Conservation (phyloP, 2,797 vertebrate species). For the Phrynocephalus vlangalii region DNA sequence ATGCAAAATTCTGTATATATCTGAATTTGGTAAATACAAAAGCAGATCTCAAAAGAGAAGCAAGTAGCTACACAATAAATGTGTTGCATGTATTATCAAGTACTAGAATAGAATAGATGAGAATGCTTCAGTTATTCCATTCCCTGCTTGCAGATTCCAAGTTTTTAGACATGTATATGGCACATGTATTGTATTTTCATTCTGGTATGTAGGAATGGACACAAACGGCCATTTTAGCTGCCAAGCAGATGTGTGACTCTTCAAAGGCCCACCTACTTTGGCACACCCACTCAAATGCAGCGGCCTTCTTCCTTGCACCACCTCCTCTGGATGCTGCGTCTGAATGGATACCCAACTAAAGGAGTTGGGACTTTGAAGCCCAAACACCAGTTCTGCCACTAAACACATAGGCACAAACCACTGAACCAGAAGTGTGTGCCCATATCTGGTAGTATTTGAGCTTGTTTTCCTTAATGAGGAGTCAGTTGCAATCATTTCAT, state of each 20-base stretch:
- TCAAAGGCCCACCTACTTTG: too few relatives aligned
- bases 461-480: not conserved
- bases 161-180: not conserved
- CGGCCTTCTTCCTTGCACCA: too few relatives aligned
- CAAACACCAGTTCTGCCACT: too few relatives aligned
- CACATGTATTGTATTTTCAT: not conserved
- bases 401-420: too few relatives aligned
- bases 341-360: too few relatives aligned
- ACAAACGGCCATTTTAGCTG: not conserved
- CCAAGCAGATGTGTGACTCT: too few relatives aligned
- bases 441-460: too few relatives aligned
- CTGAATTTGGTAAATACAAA: not conserved
- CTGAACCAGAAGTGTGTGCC: too few relatives aligned
- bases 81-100: not conserved
- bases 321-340: too few relatives aligned
- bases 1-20: not conserved
- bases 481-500: not conserved
- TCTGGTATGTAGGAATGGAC: not conserved
- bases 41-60: not conserved
- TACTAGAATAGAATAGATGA: too few relatives aligned
- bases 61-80: not conserved
- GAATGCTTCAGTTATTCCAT: not conserved
- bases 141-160: not conserved
- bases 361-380: too few relatives aligned
- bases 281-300: too few relatives aligned